Evolutionary conservation across 2,797 vertebrate species (phyloP), one percentile per base, ranked within the genome.

Genomic region (Bovichtus diacanthus): DNA sequence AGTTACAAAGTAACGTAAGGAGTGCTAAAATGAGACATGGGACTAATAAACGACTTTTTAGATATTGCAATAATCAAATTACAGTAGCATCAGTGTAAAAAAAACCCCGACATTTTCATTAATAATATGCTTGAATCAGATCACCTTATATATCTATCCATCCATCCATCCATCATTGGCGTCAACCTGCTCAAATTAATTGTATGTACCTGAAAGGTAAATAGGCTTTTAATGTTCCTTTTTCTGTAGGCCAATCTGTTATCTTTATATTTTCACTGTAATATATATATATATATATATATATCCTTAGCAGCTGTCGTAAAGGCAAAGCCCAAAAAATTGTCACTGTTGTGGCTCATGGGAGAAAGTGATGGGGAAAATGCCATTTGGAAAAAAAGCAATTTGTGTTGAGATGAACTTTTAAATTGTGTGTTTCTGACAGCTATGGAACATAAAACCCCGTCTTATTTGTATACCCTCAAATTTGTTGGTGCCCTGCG

Each of bases 401-500:
- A 46, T 59, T 66, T 77, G 16, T n/a, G 25, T 66, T 44, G 18
- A 25, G 23, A 55, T 74, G 21, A 64, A 75, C 66, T 71, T 18
- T 49, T 39, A 54, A 72, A 70, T 72, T 70, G 44, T 49, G 44
- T 61, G 7, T 56, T 80, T 29, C 56, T 67, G 21, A 29, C 21
- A 38, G 16, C 27, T 25, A 27, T 1, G 15, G 23, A 78, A 67
- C 72, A 74, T 74, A 70, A 62, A 41, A n/a, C 18, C 2, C 27
- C 36, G 18, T 61, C 38, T 79, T 60, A 72, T 73, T 67, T 65
- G 25, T 80, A 31, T 70, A 59, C 41, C 1, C 25, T 67, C 36
- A 62, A 53, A 76, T 67, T 68, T 65, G 53, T 51, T 25, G 23
- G 4, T 58, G 34, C n/a, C 80, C 61, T 18, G 9, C 11, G 7